Evolutionary conservation across 2,888 invertebrate species (phyloP).

Genomic region (Temnothorax rugatulus): DNA sequence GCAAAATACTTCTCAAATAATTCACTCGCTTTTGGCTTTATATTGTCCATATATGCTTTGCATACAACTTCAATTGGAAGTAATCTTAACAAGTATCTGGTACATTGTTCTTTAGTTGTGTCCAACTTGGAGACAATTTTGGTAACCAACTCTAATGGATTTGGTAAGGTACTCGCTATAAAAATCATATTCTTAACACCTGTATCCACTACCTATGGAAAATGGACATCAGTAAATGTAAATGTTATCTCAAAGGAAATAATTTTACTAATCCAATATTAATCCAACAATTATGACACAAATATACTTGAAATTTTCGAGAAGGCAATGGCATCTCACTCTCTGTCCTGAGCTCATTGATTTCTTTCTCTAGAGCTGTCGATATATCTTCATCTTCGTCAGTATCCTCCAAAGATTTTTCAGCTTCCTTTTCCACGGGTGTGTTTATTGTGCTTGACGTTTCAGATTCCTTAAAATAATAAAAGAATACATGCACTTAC

Average conservation of each 20-base stretch:
- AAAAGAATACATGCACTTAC: neutral
- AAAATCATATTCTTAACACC: constrained; percentile 95
- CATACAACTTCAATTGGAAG: constrained; percentile 93
- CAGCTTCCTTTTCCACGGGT: constrained; percentile 31
- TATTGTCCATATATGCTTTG: constrained; percentile 92
- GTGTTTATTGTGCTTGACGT: neutral
- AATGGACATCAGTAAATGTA: constrained; percentile 31
- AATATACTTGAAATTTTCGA: constrained; percentile 80
- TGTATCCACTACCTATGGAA: constrained; percentile 91
- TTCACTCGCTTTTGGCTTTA: constrained; percentile 89
- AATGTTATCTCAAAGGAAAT: neutral
- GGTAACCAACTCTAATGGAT: constrained; percentile 91
- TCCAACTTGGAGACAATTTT: constrained; percentile 92
- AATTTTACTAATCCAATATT: neutral
- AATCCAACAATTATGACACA: neutral
- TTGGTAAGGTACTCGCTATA: constrained; percentile 92
- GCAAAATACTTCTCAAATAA: constrained; percentile 92
- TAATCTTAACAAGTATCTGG: constrained; percentile 92
- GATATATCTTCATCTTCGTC: constrained; percentile 87
- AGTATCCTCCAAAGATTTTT: constrained; percentile 69
- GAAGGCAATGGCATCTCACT: constrained; percentile 82
- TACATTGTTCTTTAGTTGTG: constrained; percentile 90
- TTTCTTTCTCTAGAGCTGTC: constrained; percentile 88
- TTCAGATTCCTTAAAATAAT: constrained; percentile 54
- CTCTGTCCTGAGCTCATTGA: constrained; percentile 88